Evolutionary conservation across 2,888 invertebrate genomes (phyloP).

Genomic region (Ectemnius lituratus): DNA sequence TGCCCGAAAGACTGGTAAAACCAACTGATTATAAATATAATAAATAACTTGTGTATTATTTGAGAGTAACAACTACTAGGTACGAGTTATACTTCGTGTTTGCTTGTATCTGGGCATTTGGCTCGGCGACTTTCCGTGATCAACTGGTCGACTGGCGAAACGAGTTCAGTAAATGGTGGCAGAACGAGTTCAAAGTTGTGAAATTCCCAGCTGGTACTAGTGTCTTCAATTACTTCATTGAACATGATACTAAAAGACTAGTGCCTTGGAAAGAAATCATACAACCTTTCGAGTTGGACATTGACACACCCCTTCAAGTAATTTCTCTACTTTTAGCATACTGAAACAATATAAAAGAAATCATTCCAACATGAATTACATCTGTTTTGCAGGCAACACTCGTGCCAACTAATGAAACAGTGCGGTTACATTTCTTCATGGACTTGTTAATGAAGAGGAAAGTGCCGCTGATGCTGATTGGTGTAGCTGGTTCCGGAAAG

Average conservation of each 20-base stretch:
- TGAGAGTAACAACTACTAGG: slow-evolving; percentile 70
- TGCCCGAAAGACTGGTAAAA: slow-evolving; percentile 92
- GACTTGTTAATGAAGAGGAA: slow-evolving; percentile 88
- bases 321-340: background rate
- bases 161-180: slow-evolving; percentile 97
- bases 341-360: too few relatives aligned
- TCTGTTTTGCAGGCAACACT: slow-evolving; percentile 82
- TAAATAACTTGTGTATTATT: background rate
- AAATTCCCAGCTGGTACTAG: slow-evolving; percentile 91
- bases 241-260: slow-evolving; percentile 90
- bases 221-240: slow-evolving; percentile 94
- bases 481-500: slow-evolving; percentile 94
- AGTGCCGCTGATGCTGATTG: slow-evolving; percentile 94
- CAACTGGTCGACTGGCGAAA: slow-evolving; percentile 94
- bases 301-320: slow-evolving; percentile 92
- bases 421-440: slow-evolving; percentile 91
- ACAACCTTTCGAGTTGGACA: slow-evolving; percentile 88
- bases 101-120: slow-evolving; percentile 95
- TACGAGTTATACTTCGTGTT: slow-evolving; percentile 96
- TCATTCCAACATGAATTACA: too few relatives aligned
- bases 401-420: slow-evolving; percentile 94
- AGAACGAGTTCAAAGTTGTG: slow-evolving; percentile 93
- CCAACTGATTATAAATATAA: background rate
- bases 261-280: slow-evolving; percentile 92
- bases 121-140: slow-evolving; percentile 94